phyloP scores from a whole-genome alignment of 2,797 vertebrate species.

The Florisuga fusca region DNA sequence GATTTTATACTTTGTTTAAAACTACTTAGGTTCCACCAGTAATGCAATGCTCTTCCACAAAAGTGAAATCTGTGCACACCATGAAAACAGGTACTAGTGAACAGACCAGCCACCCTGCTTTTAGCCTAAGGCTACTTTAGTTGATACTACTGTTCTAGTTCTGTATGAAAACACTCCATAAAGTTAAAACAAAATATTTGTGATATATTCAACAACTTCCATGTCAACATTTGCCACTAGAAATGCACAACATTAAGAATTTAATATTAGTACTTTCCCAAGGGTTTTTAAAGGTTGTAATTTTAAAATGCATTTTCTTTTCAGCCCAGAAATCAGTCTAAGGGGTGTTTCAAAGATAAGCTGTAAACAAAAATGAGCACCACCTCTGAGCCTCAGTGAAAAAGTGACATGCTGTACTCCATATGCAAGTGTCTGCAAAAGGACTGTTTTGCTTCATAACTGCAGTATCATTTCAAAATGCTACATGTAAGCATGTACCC shows the following conservation, averaged over 20 bases:
- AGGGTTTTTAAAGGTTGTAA: neutral
- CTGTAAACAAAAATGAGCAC: neutral
- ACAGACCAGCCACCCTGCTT: neutral
- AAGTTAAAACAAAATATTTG: neutral
- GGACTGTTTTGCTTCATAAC: neutral
- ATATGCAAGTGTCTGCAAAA: neutral
- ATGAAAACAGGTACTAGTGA: conserved; percentile 8
- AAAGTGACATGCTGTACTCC: neutral
- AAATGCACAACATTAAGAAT: neutral
- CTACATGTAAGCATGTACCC: neutral
- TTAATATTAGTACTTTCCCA: neutral
- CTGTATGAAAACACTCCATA: neutral
- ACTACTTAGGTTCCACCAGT: neutral
- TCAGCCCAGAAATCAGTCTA: neutral
- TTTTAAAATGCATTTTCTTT: neutral
- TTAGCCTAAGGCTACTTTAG: neutral
- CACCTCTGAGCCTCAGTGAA: neutral
- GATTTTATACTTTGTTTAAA: neutral
- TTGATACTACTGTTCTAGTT: neutral
- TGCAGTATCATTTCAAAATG: neutral
- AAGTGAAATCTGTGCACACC: neutral
- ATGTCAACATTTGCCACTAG: neutral
- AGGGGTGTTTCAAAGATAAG: neutral
- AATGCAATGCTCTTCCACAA: neutral
- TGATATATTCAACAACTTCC: neutral